A percentile compares a stretch with the other conserved stretches of the same genome.
phyloP scores from a whole-genome alignment of 2,113 vertebrate species.

The Pterocles gutturalis region DNA sequence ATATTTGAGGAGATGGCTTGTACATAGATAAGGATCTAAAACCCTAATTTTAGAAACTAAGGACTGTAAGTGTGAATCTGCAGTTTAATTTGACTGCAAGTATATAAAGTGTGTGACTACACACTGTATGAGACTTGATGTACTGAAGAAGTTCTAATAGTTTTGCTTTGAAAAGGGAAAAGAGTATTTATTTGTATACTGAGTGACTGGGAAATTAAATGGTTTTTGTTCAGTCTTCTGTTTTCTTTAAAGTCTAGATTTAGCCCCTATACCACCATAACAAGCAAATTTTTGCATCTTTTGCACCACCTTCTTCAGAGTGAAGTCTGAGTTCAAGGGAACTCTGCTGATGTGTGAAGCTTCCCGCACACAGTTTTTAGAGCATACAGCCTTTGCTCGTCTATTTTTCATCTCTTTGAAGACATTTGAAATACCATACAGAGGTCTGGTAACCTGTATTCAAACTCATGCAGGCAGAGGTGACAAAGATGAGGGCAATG shows the following conservation, averaged over 20 bases:
- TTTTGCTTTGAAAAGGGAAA: neutral
- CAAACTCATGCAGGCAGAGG: neutral
- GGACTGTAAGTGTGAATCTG: neutral
- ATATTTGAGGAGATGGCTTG: neutral
- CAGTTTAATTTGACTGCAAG: slow-evolving; percentile 5
- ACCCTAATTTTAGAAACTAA: slow-evolving; percentile 28
- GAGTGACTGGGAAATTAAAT: neutral
- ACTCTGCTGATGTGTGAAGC: neutral
- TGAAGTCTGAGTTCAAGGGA: neutral
- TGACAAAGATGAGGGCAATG: neutral
- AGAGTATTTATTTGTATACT: neutral
- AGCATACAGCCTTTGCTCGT: neutral
- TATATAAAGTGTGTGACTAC: neutral
- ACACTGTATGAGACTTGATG: neutral
- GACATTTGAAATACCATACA: neutral
- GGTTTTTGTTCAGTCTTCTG: neutral
- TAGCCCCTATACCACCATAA: neutral
- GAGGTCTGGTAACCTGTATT: neutral
- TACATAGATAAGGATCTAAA: slow-evolving; percentile 30
- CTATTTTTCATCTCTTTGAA: neutral
- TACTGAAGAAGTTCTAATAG: neutral
- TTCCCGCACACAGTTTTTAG: neutral
- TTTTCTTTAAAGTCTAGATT: neutral
- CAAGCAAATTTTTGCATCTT: neutral
- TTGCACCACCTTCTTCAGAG: neutral